phyloP scores from a whole-genome alignment of 2,888 invertebrate genomes.

The Harpagoxenus sublaevis region DNA sequence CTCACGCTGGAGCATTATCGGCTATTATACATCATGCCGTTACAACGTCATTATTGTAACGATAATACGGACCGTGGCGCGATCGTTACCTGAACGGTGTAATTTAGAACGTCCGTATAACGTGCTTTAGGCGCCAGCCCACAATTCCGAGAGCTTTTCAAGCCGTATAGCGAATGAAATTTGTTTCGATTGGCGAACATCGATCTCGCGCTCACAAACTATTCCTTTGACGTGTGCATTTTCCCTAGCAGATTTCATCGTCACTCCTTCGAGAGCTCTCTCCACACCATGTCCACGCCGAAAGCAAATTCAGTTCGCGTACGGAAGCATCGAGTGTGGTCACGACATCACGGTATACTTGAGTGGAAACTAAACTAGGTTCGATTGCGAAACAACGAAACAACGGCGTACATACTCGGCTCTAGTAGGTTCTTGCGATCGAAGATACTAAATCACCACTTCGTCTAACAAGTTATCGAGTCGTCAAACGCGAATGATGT shows the following conservation, averaged over 20 bases:
- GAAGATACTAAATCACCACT: constrained; percentile 61
- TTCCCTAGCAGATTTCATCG: constrained; percentile 69
- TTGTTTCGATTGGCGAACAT: constrained; percentile 46
- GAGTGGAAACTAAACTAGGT: constrained; percentile 74
- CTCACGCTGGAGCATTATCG: neutral
- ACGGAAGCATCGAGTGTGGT: constrained; percentile 72
- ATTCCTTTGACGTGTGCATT: constrained; percentile 69
- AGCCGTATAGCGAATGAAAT: constrained; percentile 39
- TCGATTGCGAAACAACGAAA: constrained; percentile 71
- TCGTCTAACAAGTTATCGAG: constrained; percentile 34
- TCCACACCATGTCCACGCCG: constrained; percentile 63
- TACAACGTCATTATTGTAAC: constrained; percentile 45
- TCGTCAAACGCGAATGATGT: constrained; percentile 11
- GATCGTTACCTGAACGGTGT: constrained; percentile 37
- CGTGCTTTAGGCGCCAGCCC: constrained; percentile 38
- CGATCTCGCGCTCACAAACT: constrained; percentile 34
- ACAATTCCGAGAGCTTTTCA: constrained; percentile 41
- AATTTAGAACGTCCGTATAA: constrained; percentile 42
- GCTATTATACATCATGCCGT: neutral
- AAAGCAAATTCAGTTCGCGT: constrained; percentile 58
- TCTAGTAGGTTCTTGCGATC: constrained; percentile 51
- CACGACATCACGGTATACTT: constrained; percentile 69
- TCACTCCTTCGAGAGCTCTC: constrained; percentile 67
- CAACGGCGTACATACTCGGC: constrained; percentile 66
- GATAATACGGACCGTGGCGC: constrained; percentile 26